phyloP scores from a whole-genome alignment of 2,797 vertebrate genomes.

The Graptemys geographica region DNA sequence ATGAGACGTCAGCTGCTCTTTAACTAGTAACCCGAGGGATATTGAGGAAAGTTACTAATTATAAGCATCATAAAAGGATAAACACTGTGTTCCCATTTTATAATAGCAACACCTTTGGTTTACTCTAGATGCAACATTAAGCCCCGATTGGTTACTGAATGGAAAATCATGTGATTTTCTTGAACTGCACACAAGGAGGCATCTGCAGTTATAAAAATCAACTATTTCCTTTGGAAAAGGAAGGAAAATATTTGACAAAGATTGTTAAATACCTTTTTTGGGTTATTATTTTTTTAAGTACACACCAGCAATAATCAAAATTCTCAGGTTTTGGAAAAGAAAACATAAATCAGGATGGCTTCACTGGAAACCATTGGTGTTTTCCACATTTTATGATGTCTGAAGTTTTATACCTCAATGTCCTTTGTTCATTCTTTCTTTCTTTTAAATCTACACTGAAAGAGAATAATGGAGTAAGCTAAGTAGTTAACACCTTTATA shows the following conservation, averaged over 20 bases:
- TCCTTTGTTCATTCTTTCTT: slow-evolving; percentile 28
- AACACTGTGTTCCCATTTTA: slow-evolving; percentile 31
- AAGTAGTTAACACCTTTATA: neutral
- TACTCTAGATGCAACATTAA: slow-evolving; percentile 19
- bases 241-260: slow-evolving; percentile 46
- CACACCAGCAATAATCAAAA: slow-evolving; percentile 39
- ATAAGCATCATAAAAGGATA: slow-evolving; percentile 30
- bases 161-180: slow-evolving; percentile 62
- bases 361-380: neutral
- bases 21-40: slow-evolving; percentile 33
- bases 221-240: slow-evolving; percentile 69
- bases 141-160: slow-evolving; percentile 29
- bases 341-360: slow-evolving; percentile 7
- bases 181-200: slow-evolving; percentile 45
- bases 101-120: slow-evolving; percentile 37
- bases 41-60: slow-evolving; percentile 33
- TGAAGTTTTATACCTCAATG: slow-evolving; percentile 27
- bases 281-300: neutral
- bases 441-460: neutral
- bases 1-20: slow-evolving; percentile 15
- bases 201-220: slow-evolving; percentile 69
- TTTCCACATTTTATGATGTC: slow-evolving; percentile 44
- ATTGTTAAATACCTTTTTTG: neutral
- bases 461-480: neutral
- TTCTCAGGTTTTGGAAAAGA: neutral